A percentile compares a stretch with the other conserved stretches of the same genome.
Evolutionary conservation across 2,888 invertebrate species (phyloP).

Genomic region (Acanthacorydalis orientalis): DNA sequence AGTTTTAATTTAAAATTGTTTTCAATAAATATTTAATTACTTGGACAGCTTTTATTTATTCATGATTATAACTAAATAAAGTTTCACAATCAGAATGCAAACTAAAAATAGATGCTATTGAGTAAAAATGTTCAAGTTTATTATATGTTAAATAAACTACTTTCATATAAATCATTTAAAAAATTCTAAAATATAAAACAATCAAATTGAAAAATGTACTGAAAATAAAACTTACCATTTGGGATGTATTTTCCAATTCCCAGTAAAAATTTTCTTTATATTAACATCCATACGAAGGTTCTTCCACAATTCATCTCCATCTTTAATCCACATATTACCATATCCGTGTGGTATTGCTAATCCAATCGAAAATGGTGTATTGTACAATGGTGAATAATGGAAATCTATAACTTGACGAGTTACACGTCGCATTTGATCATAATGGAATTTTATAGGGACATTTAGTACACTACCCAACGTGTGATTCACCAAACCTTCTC

Average conservation of each 20-base stretch:
- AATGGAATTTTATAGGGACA: constrained; percentile 62
- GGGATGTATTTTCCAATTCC: constrained; percentile 67
- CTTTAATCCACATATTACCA: constrained; percentile 54
- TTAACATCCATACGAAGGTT: constrained; percentile 48
- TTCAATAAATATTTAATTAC: too few relatives aligned
- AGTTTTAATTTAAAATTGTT: too few relatives aligned
- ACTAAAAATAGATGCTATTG: too few relatives aligned
- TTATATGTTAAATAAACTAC: too few relatives aligned
- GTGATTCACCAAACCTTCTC: constrained; percentile 57
- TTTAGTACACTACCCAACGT: constrained; percentile 44
- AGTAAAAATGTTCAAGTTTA: too few relatives aligned
- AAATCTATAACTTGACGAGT: constrained; percentile 66
- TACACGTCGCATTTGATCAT: constrained; percentile 72
- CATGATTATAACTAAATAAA: too few relatives aligned
- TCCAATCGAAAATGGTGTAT: constrained; percentile 76
- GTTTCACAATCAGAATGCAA: too few relatives aligned
- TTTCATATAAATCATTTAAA: too few relatives aligned
- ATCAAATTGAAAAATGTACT: too few relatives aligned
- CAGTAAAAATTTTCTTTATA: constrained; percentile 55
- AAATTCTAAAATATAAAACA: too few relatives aligned
- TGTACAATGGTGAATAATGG: constrained; percentile 63
- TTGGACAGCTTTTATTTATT: too few relatives aligned
- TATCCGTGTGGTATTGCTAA: constrained; percentile 68
- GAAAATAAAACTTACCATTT: constrained; percentile 43
- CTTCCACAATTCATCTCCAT: constrained; percentile 59